Evolutionary conservation across 2,797 vertebrate species (phyloP), one percentile per base, ranked within the genome.

Genomic region (Nyctalus aviator): DNA sequence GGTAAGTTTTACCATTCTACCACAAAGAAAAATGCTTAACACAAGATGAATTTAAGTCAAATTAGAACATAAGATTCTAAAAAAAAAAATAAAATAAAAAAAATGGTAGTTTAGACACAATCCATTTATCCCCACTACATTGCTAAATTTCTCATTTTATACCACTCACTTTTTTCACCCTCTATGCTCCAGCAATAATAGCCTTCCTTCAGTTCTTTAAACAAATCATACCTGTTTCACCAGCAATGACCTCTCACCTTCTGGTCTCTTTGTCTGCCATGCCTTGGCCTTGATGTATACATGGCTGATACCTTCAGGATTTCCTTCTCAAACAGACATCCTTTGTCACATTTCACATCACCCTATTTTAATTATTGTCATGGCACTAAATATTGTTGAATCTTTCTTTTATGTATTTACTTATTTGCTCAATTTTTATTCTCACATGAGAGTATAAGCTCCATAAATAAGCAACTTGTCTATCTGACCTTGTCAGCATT

Each of bases 391-490:
- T 93, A 66, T 64, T 69, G 71, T 64, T 48, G 3, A 14, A 17
- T 44, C 21, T 73, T 90, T 72, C 82, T 72, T 81, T 69, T n/a
- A 13, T 13, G 3, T 76, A 37, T 84, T 62, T 76, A 72, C 69
- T 88, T 82, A 50, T 92, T 86, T 84, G 27, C 15, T 79, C 48
- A 37, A 3, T 91, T 78, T 94, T 94, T 92, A 92, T 89, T 89
- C 73, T 62, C 37, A 62, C 35, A 69, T 72, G 48, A 94, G 25
- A 84, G 78, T 57, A 1, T 89, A 79, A 37, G 55, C 53, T 76
- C 69, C 79, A 88, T 73, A 17, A 90, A 69, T n/a, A 76, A 72
- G 59, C 84, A 79, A 69, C 10, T 25, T 81, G 13, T 96, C 81
- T 85, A 46, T 55, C 35, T 75, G 46, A 75, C 46, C 32, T 75